Conservation (phyloP, 2,888 invertebrate species). For the Heliothis peltigera region DNA sequence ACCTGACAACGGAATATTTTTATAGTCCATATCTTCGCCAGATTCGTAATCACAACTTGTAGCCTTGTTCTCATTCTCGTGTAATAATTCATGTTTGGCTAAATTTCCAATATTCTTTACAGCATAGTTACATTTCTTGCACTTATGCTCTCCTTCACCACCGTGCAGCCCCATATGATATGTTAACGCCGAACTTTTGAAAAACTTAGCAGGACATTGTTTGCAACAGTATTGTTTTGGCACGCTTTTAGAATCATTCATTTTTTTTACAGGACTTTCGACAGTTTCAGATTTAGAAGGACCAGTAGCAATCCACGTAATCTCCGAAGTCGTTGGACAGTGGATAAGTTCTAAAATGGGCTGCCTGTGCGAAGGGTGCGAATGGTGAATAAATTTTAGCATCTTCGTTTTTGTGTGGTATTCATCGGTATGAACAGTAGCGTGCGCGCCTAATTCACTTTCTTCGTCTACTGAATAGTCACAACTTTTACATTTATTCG, state of each 20-base stretch:
- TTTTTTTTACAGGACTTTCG: conserved; percentile 70
- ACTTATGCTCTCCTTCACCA: conserved; percentile 91
- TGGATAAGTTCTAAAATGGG: conserved; percentile 89
- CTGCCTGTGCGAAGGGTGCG: conserved; percentile 91
- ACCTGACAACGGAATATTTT: conserved; percentile 91
- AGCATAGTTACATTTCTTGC: conserved; percentile 92
- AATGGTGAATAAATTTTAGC: conserved; percentile 91
- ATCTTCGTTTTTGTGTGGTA: conserved; percentile 94
- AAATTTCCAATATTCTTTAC: conserved; percentile 92
- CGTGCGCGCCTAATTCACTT: conserved; percentile 92
- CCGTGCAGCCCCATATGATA: conserved; percentile 93
- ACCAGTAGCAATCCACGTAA: conserved; percentile 85
- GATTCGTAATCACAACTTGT: conserved; percentile 84
- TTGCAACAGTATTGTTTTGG: conserved; percentile 88
- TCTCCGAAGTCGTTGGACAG: conserved; percentile 72
- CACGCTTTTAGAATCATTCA: conserved; percentile 73
- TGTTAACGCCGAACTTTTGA: conserved; percentile 92
- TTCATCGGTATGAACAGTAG: conserved; percentile 93
- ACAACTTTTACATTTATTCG: conserved; percentile 93
- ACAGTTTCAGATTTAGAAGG: conserved; percentile 70
- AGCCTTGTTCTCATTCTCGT: conserved; percentile 81
- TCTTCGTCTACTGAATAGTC: conserved; percentile 94
- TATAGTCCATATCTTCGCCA: conserved; percentile 85
- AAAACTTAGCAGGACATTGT: conserved; percentile 93
- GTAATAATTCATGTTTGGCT: conserved; percentile 91